A percentile compares a stretch with the other conserved stretches of the same genome.
Conservation (phyloP, 2,113 vertebrate genomes). For the Salvelinus namaycush region DNA sequence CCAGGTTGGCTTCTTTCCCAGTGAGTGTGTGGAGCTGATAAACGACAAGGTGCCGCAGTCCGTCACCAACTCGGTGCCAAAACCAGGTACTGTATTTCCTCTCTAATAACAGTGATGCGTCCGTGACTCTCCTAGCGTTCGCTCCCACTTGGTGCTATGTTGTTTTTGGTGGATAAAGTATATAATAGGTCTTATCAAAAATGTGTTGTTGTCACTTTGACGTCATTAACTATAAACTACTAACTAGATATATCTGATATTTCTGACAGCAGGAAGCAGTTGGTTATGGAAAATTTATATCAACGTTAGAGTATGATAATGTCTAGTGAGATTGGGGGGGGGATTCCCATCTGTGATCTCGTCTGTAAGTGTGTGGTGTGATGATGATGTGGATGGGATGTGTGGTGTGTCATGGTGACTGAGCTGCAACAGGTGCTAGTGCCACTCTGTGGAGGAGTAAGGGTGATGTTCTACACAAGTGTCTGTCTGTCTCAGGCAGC, state of each 20-base stretch:
- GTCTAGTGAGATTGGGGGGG: neutral
- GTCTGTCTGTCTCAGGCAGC: neutral
- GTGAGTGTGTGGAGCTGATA: conserved; percentile 96
- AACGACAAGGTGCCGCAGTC: conserved; percentile 98
- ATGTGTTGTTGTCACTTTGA: no score
- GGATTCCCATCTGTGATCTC: no score
- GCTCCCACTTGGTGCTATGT: neutral
- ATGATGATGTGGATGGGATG: neutral
- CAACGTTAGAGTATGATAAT: neutral
- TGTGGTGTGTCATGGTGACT: neutral
- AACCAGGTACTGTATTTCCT: conserved; percentile 82
- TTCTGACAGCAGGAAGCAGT: neutral
- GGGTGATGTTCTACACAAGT: neutral
- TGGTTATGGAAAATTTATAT: no score
- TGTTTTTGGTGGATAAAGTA: neutral
- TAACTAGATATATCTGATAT: no score
- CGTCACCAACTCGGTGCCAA: conserved; percentile 94
- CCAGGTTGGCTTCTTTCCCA: conserved; percentile 97
- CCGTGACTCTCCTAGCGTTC: neutral
- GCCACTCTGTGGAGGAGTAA: neutral
- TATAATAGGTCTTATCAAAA: no score
- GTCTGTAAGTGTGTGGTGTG: conserved; percentile 3
- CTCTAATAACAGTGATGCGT: neutral
- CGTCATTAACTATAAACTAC: no score
- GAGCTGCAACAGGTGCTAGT: conserved; percentile 18